These are phyloP conservation scores for Trichonephila inaurata DNA, from an alignment of 1,140 invertebrate genomes.

Conservation along the genomic window DNA sequence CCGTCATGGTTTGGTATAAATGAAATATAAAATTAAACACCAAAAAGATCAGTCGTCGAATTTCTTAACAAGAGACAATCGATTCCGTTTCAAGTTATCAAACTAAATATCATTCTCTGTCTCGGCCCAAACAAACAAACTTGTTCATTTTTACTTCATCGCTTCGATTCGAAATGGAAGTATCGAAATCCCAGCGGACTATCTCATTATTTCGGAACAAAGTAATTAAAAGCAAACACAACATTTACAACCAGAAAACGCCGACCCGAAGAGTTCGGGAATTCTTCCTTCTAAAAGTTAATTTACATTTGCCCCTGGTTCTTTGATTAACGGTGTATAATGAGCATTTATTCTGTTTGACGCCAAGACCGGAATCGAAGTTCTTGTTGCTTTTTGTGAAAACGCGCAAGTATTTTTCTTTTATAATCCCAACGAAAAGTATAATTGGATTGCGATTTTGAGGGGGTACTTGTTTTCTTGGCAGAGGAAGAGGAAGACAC, in stretches of 20 bases:
- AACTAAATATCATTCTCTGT: not conserved
- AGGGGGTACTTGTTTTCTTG: too few species aligned
- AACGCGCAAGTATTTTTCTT: conserved; percentile 2
- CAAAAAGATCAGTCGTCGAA: too few species aligned
- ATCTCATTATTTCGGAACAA: conserved; percentile 8
- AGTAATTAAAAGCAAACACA: conserved; percentile 4
- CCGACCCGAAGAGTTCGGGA: not conserved
- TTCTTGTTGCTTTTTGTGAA: not conserved
- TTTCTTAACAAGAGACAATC: not conserved
- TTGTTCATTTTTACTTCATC: not conserved
- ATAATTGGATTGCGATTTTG: not conserved
- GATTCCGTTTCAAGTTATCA: not conserved
- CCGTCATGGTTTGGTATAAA: too few species aligned
- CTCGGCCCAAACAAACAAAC: not conserved
- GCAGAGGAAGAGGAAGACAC: too few species aligned
- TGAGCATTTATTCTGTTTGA: conserved; percentile 27
- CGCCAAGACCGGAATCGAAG: not conserved
- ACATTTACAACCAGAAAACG: conserved; percentile 1
- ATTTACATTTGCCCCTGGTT: not conserved
- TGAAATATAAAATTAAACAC: too few species aligned
- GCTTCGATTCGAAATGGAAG: not conserved
- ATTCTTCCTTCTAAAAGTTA: not conserved
- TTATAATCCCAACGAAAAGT: not conserved
- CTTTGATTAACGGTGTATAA: conserved; percentile 17
- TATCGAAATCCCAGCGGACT: not conserved